Evolutionary conservation across 2,113 vertebrate genomes (phyloP), one percentile per base, ranked within the genome.

Genomic region (Sinocyclocheilus rhinocerous): DNA sequence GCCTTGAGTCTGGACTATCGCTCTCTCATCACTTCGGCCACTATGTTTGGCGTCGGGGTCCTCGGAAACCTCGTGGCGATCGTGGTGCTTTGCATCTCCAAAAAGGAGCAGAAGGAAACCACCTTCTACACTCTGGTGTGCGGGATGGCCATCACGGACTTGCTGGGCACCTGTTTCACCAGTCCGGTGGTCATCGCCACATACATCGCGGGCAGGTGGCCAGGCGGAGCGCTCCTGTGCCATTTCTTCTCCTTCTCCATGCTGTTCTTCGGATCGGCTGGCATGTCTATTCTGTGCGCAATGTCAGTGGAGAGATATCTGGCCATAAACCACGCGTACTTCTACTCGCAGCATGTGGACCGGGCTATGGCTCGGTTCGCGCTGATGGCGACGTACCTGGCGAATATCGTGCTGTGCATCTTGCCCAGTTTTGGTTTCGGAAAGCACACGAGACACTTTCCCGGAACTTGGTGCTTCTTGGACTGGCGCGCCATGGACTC

Each of bases 241-340:
- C 92, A 96, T 84, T 95, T 96, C 90, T 96, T 96, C 89, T 95
- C 95, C 76, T 96, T 96, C 90, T 95, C 95, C 83, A 95, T 96
- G 95, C 93, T 96, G 8, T 96, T 96, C 90, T 96, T 96, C 65
- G 95, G 95, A 20, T 95, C 95, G 0, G 94, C 95, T 0, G 95
- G 95, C 1, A 95, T 95, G 93, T 95, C 94, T 76, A 95, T 96
- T 81, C 91, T 96, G 84, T 96, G 95, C 89, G 94, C 95, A 6
- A 96, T 96, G 95, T 92, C 95, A 0, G 94, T 96, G 87, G 95
- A 96, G 85, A 91, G 95, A 12, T 96, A 95, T 89, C 57, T 96
- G 88, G 95, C 95, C 80, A 95, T 96, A 57, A 96, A 94, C 90
- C 95, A 95, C 8, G 94, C 95, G 6, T 96, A 95, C 82, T 94